Percentiles rank a stretch among this genome's conserved stretches.
Conservation (phyloP, 1,140 invertebrate genomes). For the Dryas iulia region DNA sequence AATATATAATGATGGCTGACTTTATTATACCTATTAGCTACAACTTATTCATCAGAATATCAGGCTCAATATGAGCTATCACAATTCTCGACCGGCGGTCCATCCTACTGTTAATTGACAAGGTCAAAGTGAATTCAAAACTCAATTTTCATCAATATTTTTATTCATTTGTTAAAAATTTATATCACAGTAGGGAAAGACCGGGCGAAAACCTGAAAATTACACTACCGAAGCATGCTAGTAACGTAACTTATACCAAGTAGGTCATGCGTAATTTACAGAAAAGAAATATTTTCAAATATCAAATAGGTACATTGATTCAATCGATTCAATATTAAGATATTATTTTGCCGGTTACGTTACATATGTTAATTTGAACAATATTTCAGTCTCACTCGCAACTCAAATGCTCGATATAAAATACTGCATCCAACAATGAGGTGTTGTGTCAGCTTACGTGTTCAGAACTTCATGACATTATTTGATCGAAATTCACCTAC, state of each 20-base stretch:
- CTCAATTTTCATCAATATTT: slow-evolving; percentile 44
- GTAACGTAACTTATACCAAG: slow-evolving; percentile 66
- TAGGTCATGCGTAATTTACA: slow-evolving; percentile 53
- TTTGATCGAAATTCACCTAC: slow-evolving; percentile 71
- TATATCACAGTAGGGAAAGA: slow-evolving; percentile 74
- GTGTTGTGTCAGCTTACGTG: slow-evolving; percentile 40
- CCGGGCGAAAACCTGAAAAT: slow-evolving; percentile 76
- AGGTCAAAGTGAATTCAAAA: slow-evolving; percentile 56
- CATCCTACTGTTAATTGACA: slow-evolving; percentile 64
- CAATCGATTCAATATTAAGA: slow-evolving; percentile 54
- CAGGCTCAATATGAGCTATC: slow-evolving; percentile 79
- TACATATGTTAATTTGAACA: slow-evolving; percentile 69
- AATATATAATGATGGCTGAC: slow-evolving; percentile 65
- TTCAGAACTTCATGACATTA: slow-evolving; percentile 60
- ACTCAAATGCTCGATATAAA: slow-evolving; percentile 73
- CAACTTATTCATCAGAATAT: slow-evolving; percentile 71
- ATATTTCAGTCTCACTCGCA: slow-evolving; percentile 75
- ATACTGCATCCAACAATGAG: slow-evolving; percentile 71
- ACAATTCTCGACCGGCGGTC: slow-evolving; percentile 68
- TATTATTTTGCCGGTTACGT: slow-evolving; percentile 62
- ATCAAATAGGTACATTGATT: too few relatives aligned
- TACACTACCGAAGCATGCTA: slow-evolving; percentile 72
- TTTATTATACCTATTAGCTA: slow-evolving; percentile 70
- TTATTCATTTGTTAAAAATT: slow-evolving; percentile 47
- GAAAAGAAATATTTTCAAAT: slow-evolving; percentile 31